Conservation (phyloP, 2,888 invertebrate species). For the Strigamia maritima region DNA sequence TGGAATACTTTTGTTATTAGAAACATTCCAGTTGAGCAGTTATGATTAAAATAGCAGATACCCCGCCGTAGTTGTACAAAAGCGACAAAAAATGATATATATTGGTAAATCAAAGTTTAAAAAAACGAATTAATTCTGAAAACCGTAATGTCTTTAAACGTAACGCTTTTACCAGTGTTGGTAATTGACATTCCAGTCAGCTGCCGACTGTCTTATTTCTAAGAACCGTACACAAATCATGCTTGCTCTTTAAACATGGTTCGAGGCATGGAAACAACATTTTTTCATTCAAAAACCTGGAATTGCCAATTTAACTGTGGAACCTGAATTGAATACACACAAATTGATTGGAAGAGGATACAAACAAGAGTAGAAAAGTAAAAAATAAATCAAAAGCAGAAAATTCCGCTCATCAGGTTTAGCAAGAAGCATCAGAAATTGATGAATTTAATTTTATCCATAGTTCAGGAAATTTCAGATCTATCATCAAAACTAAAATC, state of each 20-base stretch:
- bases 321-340: conserved; percentile 24
- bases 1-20: not conserved
- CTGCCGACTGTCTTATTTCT: not conserved
- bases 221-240: not conserved
- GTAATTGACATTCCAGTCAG: not conserved
- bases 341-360: conserved; percentile 12
- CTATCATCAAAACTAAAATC: too few species aligned
- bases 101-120: too few species aligned
- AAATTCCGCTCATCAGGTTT: not conserved
- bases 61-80: too few species aligned
- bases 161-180: not conserved
- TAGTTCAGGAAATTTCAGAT: too few species aligned
- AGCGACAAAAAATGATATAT: too few species aligned
- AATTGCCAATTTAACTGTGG: conserved; percentile 21
- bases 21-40: not conserved
- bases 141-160: too few species aligned
- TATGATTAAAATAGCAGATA: not conserved
- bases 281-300: not conserved
- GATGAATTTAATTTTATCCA: too few species aligned
- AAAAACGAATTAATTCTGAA: too few species aligned
- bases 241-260: conserved; percentile 17
- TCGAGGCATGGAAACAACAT: conserved; percentile 24
- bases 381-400: not conserved
- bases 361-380: not conserved
- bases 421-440: not conserved